These are phyloP conservation scores for Trichopria drosophilae DNA, from an alignment of 2,888 invertebrate species.

Conservation along the genomic window DNA sequence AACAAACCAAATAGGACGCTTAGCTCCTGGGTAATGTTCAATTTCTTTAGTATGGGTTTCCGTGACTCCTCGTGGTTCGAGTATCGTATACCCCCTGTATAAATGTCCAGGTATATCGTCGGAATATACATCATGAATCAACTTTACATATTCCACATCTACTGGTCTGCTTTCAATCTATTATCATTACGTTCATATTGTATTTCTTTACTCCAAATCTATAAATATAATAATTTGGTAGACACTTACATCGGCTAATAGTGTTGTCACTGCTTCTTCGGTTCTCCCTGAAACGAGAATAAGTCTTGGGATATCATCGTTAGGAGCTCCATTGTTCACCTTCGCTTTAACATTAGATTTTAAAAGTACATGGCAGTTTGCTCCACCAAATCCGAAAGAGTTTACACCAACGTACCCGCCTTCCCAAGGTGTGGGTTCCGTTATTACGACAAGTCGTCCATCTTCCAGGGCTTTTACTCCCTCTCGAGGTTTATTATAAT, in stretches of 20 bases:
- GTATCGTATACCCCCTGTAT: slow-evolving; percentile 73
- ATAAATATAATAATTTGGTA: no score
- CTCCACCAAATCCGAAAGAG: slow-evolving; percentile 94
- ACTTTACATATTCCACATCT: slow-evolving; percentile 65
- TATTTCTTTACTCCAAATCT: no score
- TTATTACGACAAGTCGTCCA: slow-evolving; percentile 71
- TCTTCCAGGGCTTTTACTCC: slow-evolving; percentile 66
- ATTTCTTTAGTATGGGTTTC: slow-evolving; percentile 60
- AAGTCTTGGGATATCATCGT: slow-evolving; percentile 71
- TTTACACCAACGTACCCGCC: slow-evolving; percentile 78
- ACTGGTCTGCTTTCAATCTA: slow-evolving; percentile 59
- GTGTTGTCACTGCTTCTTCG: slow-evolving; percentile 69
- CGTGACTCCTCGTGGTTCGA: slow-evolving; percentile 49
- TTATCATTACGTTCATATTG: neutral
- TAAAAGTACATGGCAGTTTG: slow-evolving; percentile 76
- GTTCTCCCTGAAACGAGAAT: slow-evolving; percentile 79
- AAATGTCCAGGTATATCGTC: slow-evolving; percentile 65
- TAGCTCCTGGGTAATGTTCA: slow-evolving; percentile 66
- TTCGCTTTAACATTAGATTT: slow-evolving; percentile 65
- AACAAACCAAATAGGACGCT: slow-evolving; percentile 81
- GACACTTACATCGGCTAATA: slow-evolving; percentile 67
- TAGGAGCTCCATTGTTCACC: slow-evolving; percentile 65
- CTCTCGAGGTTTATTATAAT: slow-evolving; percentile 68
- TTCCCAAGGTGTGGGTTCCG: slow-evolving; percentile 69
- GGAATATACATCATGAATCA: slow-evolving; percentile 65